phyloP scores from a whole-genome alignment of 23 tunicate genomes.

The Botrylloides violaceus region DNA sequence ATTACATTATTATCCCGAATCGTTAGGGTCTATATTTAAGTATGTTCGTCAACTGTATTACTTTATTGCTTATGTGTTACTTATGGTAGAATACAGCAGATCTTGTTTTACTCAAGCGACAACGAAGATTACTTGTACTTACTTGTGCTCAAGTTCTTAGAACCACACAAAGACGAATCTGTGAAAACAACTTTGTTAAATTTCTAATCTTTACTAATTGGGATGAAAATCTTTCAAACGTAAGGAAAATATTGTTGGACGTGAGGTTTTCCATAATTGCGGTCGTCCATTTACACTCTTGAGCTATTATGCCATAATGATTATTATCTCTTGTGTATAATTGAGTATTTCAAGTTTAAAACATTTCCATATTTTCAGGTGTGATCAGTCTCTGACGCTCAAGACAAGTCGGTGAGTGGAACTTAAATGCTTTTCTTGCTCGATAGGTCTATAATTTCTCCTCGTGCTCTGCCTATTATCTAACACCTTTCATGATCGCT shows the following conservation, averaged over 20 bases:
- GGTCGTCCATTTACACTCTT: neutral
- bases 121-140: too few species aligned
- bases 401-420: slow-evolving; percentile 75
- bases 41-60: too few species aligned
- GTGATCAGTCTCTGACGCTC: slow-evolving; percentile 67
- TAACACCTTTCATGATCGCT: neutral
- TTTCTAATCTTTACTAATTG: too few species aligned
- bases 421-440: neutral
- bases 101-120: too few species aligned
- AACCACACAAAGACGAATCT: too few species aligned
- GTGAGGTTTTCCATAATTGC: neutral
- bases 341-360: neutral
- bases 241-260: neutral
- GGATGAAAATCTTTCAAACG: neutral
- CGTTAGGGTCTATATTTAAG: too few species aligned
- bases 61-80: too few species aligned
- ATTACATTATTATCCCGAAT: too few species aligned
- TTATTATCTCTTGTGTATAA: neutral
- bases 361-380: slow-evolving; percentile 35
- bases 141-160: too few species aligned
- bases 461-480: neutral
- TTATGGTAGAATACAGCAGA: too few species aligned
- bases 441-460: neutral
- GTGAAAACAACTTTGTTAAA: too few species aligned
- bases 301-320: neutral